Evolutionary conservation across 2,888 invertebrate species (phyloP), one percentile per base, ranked within the genome.

Genomic region (Steinernema scapterisci): DNA sequence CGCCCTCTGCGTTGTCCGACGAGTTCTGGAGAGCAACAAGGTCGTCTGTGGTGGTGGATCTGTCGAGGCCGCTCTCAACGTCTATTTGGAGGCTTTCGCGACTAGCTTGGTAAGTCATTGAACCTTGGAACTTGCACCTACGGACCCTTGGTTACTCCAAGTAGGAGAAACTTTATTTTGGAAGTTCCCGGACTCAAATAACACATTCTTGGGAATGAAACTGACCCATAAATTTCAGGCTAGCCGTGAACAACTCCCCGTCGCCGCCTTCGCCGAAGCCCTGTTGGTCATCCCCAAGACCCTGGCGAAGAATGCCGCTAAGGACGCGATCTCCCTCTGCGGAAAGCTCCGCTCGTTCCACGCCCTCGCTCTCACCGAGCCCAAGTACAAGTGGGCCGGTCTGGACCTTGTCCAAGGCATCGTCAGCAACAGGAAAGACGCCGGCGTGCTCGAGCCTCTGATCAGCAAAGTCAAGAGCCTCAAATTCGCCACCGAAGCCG

Each of bases 401-500:
- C 90, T 97, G 80, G 95, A 97, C 90, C 90, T 99, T 77, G 90
- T 92, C 72, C 93, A 95, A 85, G 96, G 97, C 52, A 91, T 91
- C 0, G 93, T 97, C 0, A 91, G 93, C 70, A 97, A 99, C 90
- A 97, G 96, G 90, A 93, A 93, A 82, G 93, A 94, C 79, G 94
- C 94, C 0, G 99, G 99, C 16, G 96, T 99, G 0, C 90, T 99
- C 23, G 99, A 99, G 88, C 99, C 99, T 0, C 93, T 96, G 16
- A 92, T 99, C 87, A 97, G 97, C 21, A 99, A 99, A 90, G 82
- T 86, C 0, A 99, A 99, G 88, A 93, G 95, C 2, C 90, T 99
- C 45, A 99, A 99, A 90, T 99, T 99, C 89, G 99, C 99, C 48
- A 99, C 99, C 0, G 99, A 99, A 90, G 99, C 99, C 3, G 99